A percentile compares a stretch with the other conserved stretches of the same genome.
These are phyloP conservation scores for Tretioscincus oriximinensis DNA, from an alignment of 2,113 vertebrate genomes.

Conservation along the genomic window DNA sequence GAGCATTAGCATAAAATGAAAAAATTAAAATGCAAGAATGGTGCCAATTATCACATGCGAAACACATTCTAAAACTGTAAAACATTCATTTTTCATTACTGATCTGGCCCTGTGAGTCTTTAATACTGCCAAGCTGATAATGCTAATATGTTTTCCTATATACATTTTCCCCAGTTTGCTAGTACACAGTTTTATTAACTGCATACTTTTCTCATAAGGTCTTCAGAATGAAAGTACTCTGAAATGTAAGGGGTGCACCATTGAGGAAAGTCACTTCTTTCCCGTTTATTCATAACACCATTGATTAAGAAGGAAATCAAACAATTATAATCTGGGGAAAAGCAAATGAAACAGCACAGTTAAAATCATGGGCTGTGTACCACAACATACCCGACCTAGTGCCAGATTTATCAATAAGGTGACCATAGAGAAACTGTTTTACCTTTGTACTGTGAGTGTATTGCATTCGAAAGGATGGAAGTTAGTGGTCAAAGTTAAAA, in stretches of 20 bases:
- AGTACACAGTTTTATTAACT: constrained; percentile 48
- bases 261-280: constrained; percentile 66
- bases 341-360: not conserved
- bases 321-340: constrained; percentile 13
- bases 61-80: constrained; percentile 59
- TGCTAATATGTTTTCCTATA: constrained; percentile 47
- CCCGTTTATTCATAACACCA: constrained; percentile 25
- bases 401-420: too few relatives aligned
- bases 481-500: too few relatives aligned
- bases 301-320: constrained; percentile 49
- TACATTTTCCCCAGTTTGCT: constrained; percentile 47
- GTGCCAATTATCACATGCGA: constrained; percentile 61
- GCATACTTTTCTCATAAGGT: constrained; percentile 54
- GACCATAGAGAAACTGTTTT: not conserved
- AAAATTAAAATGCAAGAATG: constrained; percentile 56
- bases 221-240: constrained; percentile 58
- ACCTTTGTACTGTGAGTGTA: not conserved
- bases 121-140: constrained; percentile 37
- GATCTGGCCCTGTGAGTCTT: constrained; percentile 49
- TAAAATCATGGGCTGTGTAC: not conserved
- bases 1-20: constrained; percentile 57
- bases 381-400: not conserved
- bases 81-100: constrained; percentile 54
- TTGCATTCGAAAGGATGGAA: too few relatives aligned
- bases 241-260: constrained; percentile 59